Evolutionary conservation across 2,797 vertebrate species (phyloP).

Genomic region (Girardinus metallicus): DNA sequence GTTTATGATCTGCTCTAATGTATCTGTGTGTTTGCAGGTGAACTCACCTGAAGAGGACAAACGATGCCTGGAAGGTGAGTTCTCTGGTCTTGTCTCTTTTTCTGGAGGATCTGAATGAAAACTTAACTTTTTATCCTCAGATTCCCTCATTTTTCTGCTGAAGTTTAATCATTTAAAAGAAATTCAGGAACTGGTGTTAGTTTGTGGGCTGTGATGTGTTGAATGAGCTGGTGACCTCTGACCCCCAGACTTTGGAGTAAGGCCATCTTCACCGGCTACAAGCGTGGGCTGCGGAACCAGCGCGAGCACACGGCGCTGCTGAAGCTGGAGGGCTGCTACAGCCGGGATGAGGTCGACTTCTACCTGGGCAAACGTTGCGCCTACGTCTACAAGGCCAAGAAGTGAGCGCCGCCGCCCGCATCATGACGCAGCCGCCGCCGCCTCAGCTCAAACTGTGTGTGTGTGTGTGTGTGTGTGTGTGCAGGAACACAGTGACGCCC

Average conservation of each 20-base stretch:
- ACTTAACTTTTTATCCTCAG: neutral
- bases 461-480: neutral
- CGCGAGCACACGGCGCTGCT: constrained; percentile 95
- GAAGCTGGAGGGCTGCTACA: constrained; percentile 96
- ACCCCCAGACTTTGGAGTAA: constrained; percentile 92
- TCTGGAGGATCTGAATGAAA: neutral
- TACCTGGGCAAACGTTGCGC: constrained; percentile 97
- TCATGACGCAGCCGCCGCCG: neutral
- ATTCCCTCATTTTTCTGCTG: neutral
- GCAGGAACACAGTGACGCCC: constrained; percentile 93
- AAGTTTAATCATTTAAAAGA: neutral
- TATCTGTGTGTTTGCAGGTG: constrained; percentile 69
- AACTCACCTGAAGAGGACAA: constrained; percentile 77
- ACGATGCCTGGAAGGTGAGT: constrained; percentile 93
- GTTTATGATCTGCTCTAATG: neutral
- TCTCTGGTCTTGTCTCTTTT: neutral
- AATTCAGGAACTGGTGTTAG: neutral
- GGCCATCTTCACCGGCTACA: constrained; percentile 96
- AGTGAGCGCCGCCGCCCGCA: constrained; percentile 75
- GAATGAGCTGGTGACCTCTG: neutral
- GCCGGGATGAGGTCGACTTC: constrained; percentile 91
- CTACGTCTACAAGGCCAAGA: constrained; percentile 99
- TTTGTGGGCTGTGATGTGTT: too few species aligned
- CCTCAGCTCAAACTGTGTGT: neutral
- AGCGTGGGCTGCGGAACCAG: constrained; percentile 96